Evolutionary conservation across 2,797 vertebrate species (phyloP), one percentile per base, ranked within the genome.

Genomic region (Sebastes iracundus): DNA sequence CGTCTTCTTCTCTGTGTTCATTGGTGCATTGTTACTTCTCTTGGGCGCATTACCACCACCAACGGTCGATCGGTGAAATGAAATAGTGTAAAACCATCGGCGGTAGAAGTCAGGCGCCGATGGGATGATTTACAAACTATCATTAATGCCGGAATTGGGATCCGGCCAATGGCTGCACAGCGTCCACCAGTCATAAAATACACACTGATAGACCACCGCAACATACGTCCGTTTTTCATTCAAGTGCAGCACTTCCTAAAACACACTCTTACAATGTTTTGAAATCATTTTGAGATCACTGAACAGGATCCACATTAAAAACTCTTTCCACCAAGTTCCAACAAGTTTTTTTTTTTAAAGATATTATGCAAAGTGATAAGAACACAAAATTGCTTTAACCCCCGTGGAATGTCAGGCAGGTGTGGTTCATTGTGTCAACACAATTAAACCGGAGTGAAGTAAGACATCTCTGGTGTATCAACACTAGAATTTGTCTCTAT

Each of bases 341-440:
- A 42, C 38, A 42, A 42, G 38, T 42, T 42, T 0, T 42, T 2
- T 56, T 72, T 42, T 56, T 72, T 32, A 30, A 75, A 67, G 30
- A n/a, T 52, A 42, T 42, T 52, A 71, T 13, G 30, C n/a, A 23
- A 25, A 53, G 16, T 25, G 52, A 74, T 46, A 38, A 68, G 23
- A 4, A 22, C 16, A 69, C 62, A 52, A 1, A 14, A 61, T 62
- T 66, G 35, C 67, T 80, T 67, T 28, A 56, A 70, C 59, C 23
- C 72, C 7, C 4, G 2, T 14, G 52, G 11, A 72, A 4, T 9
- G 52, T 1, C 13, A 62, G 14, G 9, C 7, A 66, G 70, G 59
- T 49, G 55, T 38, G 56, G 14, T 63, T 81, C 35, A 68, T 27
- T 62, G n/a, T 16, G 22, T 58, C 53, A 82, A 72, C 28, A 68